Conservation (phyloP, 2,888 invertebrate genomes). For the Pardosa pseudoannulata region DNA sequence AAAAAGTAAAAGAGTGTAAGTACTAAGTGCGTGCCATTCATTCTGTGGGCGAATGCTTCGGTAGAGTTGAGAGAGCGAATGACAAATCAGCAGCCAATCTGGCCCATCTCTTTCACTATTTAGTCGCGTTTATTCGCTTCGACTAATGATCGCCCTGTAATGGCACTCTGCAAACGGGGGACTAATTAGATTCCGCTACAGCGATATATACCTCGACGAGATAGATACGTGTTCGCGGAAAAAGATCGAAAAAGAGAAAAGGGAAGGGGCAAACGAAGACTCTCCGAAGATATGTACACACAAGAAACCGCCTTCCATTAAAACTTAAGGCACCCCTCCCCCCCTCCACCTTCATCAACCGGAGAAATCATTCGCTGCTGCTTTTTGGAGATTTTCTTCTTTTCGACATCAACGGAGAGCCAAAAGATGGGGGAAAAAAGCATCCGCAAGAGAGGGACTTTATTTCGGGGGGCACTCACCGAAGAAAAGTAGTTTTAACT, state of each 20-base stretch:
- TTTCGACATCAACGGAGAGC: conserved; percentile 44
- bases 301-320: conserved; percentile 44
- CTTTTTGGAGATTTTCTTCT: conserved; percentile 38
- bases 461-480: conserved; percentile 23
- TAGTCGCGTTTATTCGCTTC: conserved; percentile 42
- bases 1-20: too few species aligned
- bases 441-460: conserved; percentile 28
- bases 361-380: conserved; percentile 35
- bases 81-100: too few species aligned
- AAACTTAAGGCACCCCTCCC: conserved; percentile 69
- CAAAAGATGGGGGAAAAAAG: neutral
- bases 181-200: conserved; percentile 54
- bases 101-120: too few species aligned
- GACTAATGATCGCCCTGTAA: conserved; percentile 47
- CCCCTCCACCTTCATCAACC: too few species aligned
- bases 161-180: conserved; percentile 38
- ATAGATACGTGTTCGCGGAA: conserved; percentile 19
- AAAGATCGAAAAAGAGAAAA: conserved; percentile 16
- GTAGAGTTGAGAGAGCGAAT: too few species aligned
- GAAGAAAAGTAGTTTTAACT: conserved; percentile 72
- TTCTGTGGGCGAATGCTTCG: too few species aligned
- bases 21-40: too few species aligned
- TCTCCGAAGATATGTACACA: too few species aligned
- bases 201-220: too few species aligned
- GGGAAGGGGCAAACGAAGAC: too few species aligned